These are phyloP conservation scores for Triplophysa siluroides DNA, from an alignment of 2,113 vertebrate genomes.

Conservation along the genomic window DNA sequence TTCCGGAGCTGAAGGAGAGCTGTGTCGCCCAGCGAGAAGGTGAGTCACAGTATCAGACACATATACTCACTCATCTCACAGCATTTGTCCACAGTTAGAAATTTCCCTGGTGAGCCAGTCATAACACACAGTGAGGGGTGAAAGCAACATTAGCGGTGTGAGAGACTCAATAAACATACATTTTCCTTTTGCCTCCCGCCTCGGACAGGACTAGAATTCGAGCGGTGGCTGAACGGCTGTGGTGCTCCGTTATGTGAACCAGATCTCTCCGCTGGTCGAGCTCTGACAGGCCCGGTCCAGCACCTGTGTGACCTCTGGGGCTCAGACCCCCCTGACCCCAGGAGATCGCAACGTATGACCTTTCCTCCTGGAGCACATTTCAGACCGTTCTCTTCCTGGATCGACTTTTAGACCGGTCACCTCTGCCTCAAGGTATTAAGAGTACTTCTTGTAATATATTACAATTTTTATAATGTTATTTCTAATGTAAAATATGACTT, in stretches of 20 bases:
- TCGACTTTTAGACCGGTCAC: conserved; percentile 87
- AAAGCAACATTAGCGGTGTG: conserved; percentile 17
- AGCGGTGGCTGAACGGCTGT: conserved; percentile 90
- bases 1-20: conserved; percentile 87
- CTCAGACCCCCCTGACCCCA: conserved; percentile 71
- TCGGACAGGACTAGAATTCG: conserved; percentile 93
- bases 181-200: conserved; percentile 35
- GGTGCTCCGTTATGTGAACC: conserved; percentile 90
- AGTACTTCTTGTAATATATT: neutral
- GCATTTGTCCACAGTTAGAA: neutral
- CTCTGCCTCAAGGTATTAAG: conserved; percentile 79
- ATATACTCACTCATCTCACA: neutral
- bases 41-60: conserved; percentile 57
- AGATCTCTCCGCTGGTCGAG: conserved; percentile 87
- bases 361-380: conserved; percentile 92
- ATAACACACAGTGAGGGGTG: conserved; percentile 28
- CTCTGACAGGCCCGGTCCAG: conserved; percentile 85
- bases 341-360: conserved; percentile 76
- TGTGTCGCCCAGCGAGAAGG: conserved; percentile 85
- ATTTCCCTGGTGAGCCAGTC: conserved; percentile 7
- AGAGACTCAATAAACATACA: conserved; percentile 33
- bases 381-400: conserved; percentile 96
- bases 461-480: neutral
- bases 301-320: conserved; percentile 87
- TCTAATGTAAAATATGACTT: conserved; percentile 4